These are phyloP conservation scores for Myrmecobius fasciatus DNA, from an alignment of 2,113 vertebrate genomes.

Conservation along the genomic window DNA sequence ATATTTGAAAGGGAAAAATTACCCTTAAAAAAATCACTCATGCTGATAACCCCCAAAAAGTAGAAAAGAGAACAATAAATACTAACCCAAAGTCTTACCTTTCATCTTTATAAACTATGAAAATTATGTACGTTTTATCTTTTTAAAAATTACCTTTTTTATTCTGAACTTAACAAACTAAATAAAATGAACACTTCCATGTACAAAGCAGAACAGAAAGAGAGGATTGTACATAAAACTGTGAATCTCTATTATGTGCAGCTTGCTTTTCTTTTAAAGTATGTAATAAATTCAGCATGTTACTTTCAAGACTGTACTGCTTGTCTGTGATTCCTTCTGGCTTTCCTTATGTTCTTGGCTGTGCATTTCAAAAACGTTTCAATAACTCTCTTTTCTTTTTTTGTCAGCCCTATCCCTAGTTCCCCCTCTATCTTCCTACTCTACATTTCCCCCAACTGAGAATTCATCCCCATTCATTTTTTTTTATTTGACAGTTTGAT, in stretches of 20 bases:
- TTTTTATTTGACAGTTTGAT: background rate
- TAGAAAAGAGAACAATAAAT: background rate
- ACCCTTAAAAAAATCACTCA: background rate
- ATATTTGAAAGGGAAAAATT: background rate
- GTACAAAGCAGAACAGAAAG: background rate
- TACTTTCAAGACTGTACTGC: constrained; percentile 4
- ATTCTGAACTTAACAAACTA: background rate
- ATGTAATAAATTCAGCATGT: background rate
- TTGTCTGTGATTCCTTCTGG: constrained; percentile 1
- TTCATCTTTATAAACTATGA: background rate
- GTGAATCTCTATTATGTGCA: background rate
- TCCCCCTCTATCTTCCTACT: background rate
- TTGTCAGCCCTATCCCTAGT: background rate
- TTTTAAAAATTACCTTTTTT: background rate
- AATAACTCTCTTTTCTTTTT: background rate
- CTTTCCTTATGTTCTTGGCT: constrained; percentile 1
- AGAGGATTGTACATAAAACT: constrained; percentile 2
- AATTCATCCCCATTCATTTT: background rate
- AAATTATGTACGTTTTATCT: background rate
- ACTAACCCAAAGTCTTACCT: background rate
- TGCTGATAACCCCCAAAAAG: background rate
- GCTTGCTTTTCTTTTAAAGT: background rate
- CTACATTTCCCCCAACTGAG: background rate
- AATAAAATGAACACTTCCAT: background rate
- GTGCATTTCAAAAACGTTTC: background rate